These are phyloP conservation scores for Eristalis arbustorum DNA, from an alignment of 2,888 invertebrate genomes.

Conservation along the genomic window DNA sequence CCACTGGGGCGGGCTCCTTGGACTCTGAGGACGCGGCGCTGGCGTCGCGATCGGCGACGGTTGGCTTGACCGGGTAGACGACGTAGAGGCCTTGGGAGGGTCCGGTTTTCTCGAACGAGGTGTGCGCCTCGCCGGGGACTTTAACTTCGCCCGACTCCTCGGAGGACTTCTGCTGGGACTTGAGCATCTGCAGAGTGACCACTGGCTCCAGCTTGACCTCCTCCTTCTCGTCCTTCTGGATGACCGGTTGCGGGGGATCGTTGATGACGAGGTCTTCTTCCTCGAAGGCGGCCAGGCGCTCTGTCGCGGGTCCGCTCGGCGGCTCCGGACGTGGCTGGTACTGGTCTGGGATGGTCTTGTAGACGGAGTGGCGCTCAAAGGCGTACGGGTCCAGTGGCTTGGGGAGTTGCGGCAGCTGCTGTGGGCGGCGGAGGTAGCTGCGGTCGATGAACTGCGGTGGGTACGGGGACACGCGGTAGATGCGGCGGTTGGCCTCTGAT, in stretches of 20 bases:
- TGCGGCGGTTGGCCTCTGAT: slow-evolving; percentile 76
- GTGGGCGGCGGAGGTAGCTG: slow-evolving; percentile 74
- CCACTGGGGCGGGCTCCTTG: slow-evolving; percentile 71
- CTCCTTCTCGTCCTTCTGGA: slow-evolving; percentile 75
- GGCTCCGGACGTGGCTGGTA: slow-evolving; percentile 70
- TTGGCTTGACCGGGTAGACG: slow-evolving; percentile 73
- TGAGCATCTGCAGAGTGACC: slow-evolving; percentile 86
- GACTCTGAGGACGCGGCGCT: slow-evolving; percentile 68
- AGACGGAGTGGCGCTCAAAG: slow-evolving; percentile 74
- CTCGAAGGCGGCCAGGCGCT: slow-evolving; percentile 76
- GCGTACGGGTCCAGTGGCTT: slow-evolving; percentile 73
- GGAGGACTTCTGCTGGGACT: slow-evolving; percentile 80
- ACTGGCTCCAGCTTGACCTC: slow-evolving; percentile 81
- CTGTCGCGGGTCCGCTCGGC: slow-evolving; percentile 59
- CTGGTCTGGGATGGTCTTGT: slow-evolving; percentile 72
- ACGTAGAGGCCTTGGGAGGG: slow-evolving; percentile 75
- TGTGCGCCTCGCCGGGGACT: slow-evolving; percentile 74
- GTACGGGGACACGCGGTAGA: slow-evolving; percentile 76
- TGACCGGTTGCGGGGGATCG: slow-evolving; percentile 80
- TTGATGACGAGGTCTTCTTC: slow-evolving; percentile 80
- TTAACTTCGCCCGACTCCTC: slow-evolving; percentile 76
- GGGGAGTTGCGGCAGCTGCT: slow-evolving; percentile 63
- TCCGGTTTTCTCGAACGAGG: slow-evolving; percentile 76
- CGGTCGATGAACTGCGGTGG: slow-evolving; percentile 73
- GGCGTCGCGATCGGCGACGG: slow-evolving; percentile 33